phyloP scores from a whole-genome alignment of 2,888 invertebrate species.

The Proisotoma minuta region DNA sequence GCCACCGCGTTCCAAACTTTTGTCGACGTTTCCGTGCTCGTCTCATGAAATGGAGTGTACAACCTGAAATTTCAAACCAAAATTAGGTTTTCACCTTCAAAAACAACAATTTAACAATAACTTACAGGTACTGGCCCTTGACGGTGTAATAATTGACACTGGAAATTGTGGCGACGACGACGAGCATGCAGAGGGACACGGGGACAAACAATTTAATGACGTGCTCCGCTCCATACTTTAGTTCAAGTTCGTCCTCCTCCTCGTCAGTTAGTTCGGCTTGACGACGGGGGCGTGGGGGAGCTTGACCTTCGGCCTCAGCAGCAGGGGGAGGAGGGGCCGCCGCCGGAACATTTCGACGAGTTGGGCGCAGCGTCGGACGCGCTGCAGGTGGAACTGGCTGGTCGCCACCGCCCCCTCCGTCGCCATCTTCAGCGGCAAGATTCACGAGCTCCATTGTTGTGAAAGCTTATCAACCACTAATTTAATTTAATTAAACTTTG shows the following conservation, averaged over 20 bases:
- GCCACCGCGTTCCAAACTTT: slow-evolving; percentile 95
- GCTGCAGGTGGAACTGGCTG: no score
- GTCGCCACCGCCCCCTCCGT: no score
- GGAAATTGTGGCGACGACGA: slow-evolving; percentile 95
- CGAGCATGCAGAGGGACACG: slow-evolving; percentile 95
- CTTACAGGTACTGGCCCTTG: slow-evolving; percentile 82
- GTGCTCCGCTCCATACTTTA: slow-evolving; percentile 96
- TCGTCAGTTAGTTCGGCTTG: slow-evolving; percentile 19
- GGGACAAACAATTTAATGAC: slow-evolving; percentile 98
- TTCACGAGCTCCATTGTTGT: no score
- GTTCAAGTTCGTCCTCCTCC: slow-evolving; percentile 71
- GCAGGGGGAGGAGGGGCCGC: no score
- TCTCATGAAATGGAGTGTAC: slow-evolving; percentile 97
- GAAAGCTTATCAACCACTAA: no score
- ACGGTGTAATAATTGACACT: slow-evolving; percentile 86
- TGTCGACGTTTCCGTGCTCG: slow-evolving; percentile 76
- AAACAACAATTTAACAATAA: background rate
- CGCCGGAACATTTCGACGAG: no score
- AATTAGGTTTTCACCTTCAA: no score
- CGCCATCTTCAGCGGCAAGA: no score
- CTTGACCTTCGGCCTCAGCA: background rate
- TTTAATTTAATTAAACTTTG: no score
- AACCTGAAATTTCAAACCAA: slow-evolving; percentile 66
- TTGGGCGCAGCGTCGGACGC: no score
- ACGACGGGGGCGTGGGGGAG: background rate